Evolutionary conservation across 1,140 invertebrate genomes (phyloP).

Genomic region (Drosophila bifasciata): DNA sequence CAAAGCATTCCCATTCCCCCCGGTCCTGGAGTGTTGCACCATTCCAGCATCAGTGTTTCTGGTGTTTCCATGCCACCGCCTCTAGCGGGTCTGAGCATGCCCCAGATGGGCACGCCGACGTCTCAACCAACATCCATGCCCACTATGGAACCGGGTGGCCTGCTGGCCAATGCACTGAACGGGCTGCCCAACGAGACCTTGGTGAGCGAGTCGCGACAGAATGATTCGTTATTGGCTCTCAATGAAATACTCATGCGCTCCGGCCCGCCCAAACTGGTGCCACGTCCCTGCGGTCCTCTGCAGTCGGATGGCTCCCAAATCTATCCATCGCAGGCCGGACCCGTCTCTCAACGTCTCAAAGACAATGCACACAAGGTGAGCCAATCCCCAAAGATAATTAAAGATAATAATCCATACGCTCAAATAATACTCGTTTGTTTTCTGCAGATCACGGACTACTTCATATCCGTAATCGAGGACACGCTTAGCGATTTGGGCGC

Average conservation of each 20-base stretch:
- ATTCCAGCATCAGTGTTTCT: constrained; percentile 3
- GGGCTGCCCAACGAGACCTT: constrained; percentile 43
- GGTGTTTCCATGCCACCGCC: constrained; percentile 52
- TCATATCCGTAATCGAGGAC: constrained; percentile 86
- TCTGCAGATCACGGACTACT: constrained; percentile 85
- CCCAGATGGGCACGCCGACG: not conserved
- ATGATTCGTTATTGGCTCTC: constrained; percentile 66
- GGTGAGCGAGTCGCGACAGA: constrained; percentile 23
- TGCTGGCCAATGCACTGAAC: constrained; percentile 59
- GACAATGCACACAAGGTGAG: constrained; percentile 85
- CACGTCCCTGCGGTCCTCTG: constrained; percentile 82
- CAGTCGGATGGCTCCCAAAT: constrained; percentile 78
- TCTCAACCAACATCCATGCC: not conserved
- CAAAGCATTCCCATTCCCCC: not conserved
- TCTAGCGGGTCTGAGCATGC: constrained; percentile 63
- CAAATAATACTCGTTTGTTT: not conserved
- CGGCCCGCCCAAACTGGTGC: constrained; percentile 83
- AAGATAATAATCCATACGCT: no score
- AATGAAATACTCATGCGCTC: constrained; percentile 77
- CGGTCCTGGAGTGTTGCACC: not conserved
- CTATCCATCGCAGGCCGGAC: constrained; percentile 84
- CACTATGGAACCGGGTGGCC: constrained; percentile 12
- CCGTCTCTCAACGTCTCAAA: constrained; percentile 81
- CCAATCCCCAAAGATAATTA: no score
- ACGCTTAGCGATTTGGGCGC: constrained; percentile 85